A percentile compares a stretch with the other conserved stretches of the same genome.
phyloP scores from a whole-genome alignment of 2,888 invertebrate genomes.

The Rhodophaea formosa region DNA sequence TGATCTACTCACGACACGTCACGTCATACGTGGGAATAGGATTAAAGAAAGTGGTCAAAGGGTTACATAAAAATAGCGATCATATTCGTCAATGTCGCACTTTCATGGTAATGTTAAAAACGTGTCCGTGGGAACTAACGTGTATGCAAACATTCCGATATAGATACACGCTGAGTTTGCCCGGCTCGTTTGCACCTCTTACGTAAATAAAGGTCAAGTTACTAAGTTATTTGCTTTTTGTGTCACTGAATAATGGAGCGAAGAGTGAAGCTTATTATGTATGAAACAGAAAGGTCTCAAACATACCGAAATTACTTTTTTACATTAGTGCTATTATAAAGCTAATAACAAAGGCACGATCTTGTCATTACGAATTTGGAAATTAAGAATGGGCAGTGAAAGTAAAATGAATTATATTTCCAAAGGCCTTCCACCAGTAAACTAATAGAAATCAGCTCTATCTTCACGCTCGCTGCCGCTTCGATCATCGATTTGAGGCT shows the following conservation, averaged over 20 bases:
- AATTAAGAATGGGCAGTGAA: slow-evolving; percentile 42
- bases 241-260: slow-evolving; percentile 13
- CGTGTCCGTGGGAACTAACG: slow-evolving; percentile 64
- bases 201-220: slow-evolving; percentile 63
- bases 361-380: slow-evolving; percentile 22
- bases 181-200: slow-evolving; percentile 60
- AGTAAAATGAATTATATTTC: slow-evolving; percentile 59
- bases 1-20: slow-evolving; percentile 34
- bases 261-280: background rate
- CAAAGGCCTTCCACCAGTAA: slow-evolving; percentile 51
- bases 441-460: slow-evolving; percentile 64
- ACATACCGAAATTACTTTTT: slow-evolving; percentile 4
- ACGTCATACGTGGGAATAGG: slow-evolving; percentile 41
- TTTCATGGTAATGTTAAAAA: slow-evolving; percentile 50
- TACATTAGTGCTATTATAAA: slow-evolving; percentile 17
- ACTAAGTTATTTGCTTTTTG: slow-evolving; percentile 28
- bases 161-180: slow-evolving; percentile 49
- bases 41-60: slow-evolving; percentile 44
- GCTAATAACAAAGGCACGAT: slow-evolving; percentile 19
- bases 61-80: slow-evolving; percentile 28
- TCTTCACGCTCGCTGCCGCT: slow-evolving; percentile 47
- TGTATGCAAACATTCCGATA: slow-evolving; percentile 51
- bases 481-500: slow-evolving; percentile 39
- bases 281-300: slow-evolving; percentile 4
- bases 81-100: slow-evolving; percentile 17